phyloP scores from a whole-genome alignment of 2,888 invertebrate genomes.

The Alsophila aescularia region DNA sequence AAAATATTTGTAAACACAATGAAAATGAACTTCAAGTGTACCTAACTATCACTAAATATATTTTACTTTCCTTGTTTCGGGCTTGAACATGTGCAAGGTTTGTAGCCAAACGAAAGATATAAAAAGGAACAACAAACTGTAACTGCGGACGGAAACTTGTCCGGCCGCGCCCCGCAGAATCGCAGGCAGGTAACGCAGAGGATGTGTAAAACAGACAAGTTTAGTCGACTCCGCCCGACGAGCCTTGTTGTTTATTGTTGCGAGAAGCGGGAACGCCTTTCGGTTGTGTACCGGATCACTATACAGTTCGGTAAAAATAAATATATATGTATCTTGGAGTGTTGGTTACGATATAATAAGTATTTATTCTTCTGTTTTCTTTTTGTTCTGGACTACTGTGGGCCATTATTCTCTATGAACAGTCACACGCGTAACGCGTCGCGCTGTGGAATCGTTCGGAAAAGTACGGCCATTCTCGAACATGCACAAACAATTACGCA shows the following conservation, averaged over 20 bases:
- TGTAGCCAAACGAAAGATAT: not conserved
- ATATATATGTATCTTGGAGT: not conserved
- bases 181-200: constrained; percentile 10
- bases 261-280: not conserved
- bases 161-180: not conserved
- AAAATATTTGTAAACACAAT: too few species aligned
- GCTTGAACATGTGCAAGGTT: not conserved
- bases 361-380: too few species aligned
- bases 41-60: too few species aligned
- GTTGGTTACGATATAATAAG: not conserved
- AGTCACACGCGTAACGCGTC: too few species aligned
- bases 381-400: too few species aligned
- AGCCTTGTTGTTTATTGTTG: constrained; percentile 36
- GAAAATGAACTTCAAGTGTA: not conserved
- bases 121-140: not conserved
- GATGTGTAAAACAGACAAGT: constrained; percentile 24
- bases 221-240: constrained; percentile 20
- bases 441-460: too few species aligned
- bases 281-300: not conserved
- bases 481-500: too few species aligned
- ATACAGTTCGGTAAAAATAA: not conserved
- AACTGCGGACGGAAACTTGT: not conserved
- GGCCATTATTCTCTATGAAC: too few species aligned
- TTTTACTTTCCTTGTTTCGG: too few species aligned
- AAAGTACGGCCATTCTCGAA: too few species aligned